These are phyloP conservation scores for Oxyteleia sp. DNA, from an alignment of 2,888 invertebrate species.

Conservation along the genomic window DNA sequence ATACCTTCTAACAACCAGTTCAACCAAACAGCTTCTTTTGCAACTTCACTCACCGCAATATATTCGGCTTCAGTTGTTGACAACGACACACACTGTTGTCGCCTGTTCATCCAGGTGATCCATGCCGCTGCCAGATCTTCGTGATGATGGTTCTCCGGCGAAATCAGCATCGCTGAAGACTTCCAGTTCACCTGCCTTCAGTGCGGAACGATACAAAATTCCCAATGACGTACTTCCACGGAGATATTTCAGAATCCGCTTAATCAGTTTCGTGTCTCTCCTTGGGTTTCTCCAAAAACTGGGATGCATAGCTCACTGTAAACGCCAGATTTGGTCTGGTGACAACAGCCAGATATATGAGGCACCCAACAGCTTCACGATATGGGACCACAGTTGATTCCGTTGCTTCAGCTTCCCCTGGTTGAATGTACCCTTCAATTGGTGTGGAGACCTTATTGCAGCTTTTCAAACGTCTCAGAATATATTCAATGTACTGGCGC, in stretches of 20 bases:
- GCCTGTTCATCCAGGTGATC: constrained; percentile 32
- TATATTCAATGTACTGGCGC: not conserved
- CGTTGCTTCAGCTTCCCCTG: not conserved
- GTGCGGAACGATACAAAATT: constrained; percentile 2
- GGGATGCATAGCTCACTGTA: constrained; percentile 30
- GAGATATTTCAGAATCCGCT: constrained; percentile 31
- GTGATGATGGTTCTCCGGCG: constrained; percentile 14
- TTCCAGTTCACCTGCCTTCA: not conserved
- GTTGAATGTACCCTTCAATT: constrained; percentile 27
- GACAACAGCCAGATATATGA: constrained; percentile 43
- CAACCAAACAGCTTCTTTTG: constrained; percentile 44
- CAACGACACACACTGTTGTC: constrained; percentile 22
- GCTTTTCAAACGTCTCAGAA: constrained; percentile 23
- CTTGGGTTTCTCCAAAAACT: constrained; percentile 22
- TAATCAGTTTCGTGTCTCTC: constrained; percentile 31
- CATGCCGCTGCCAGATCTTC: constrained; percentile 32
- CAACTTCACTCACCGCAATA: constrained; percentile 41
- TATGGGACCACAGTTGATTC: constrained; percentile 26
- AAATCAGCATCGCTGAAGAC: constrained; percentile 50
- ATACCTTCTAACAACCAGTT: constrained; percentile 10
- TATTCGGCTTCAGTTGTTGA: constrained; percentile 50
- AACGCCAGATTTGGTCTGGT: constrained; percentile 41
- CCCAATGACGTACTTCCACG: not conserved
- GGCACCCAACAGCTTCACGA: constrained; percentile 44
- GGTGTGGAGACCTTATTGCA: constrained; percentile 31